Conservation (phyloP, 2,113 vertebrate species). For the Dicaeum eximium region DNA sequence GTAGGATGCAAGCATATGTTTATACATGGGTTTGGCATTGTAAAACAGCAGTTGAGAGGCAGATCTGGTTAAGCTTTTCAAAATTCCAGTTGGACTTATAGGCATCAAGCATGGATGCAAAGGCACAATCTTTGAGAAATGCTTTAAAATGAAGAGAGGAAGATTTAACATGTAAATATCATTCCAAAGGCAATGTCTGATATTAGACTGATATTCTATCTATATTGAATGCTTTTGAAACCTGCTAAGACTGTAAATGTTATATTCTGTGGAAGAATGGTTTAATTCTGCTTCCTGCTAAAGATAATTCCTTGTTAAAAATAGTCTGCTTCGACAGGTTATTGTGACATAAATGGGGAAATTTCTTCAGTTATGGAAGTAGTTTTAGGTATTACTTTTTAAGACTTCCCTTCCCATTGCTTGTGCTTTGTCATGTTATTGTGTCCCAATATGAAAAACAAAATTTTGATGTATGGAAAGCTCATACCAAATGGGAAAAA, state of each 20-base stretch:
- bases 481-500: neutral
- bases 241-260: neutral
- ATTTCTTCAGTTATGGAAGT: neutral
- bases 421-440: neutral
- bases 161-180: neutral
- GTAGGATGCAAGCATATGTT: neutral
- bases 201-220: neutral
- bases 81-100: neutral
- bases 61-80: neutral
- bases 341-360: neutral
- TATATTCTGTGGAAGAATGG: neutral
- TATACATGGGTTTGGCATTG: neutral
- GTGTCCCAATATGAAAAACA: neutral
- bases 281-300: neutral
- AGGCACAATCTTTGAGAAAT: neutral
- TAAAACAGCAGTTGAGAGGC: neutral
- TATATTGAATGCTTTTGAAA: neutral
- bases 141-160: neutral
- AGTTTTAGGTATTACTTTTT: neutral
- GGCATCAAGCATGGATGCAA: neutral
- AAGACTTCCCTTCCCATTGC: neutral
- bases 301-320: neutral
- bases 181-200: neutral
- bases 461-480: neutral
- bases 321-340: neutral